Evolutionary conservation across 2,888 invertebrate genomes (phyloP), one percentile per base, ranked within the genome.

Genomic region (Pyrocoelia pectoralis): DNA sequence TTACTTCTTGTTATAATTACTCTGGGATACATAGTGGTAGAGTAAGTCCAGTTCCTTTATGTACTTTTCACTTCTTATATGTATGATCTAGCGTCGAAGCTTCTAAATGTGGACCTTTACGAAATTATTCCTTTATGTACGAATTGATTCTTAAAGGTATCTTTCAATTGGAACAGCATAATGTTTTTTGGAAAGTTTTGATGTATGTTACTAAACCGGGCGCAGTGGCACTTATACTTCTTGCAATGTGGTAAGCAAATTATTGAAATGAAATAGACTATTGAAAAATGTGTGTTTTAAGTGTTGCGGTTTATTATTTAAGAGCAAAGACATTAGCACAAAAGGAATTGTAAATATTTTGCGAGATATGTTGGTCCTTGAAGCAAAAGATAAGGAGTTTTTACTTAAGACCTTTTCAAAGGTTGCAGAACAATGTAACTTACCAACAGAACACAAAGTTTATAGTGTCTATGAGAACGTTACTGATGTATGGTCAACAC

Each of bases 301-400:
- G 89, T 65, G 86, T 87, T 65, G 76, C 78, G 13, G 87, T 88
- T 3, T 90, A 90, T 81, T 89, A 87, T 77, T 77, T 86, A 72
- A 83, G 88, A 0, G 88, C 88, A 0, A 84, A 85, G 58, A 86
- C 89, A 0, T 77, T 80, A 0, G 89, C 89, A 1, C 87, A 88
- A 73, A 82, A 53, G 81, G 84, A 52, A 86, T 87, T 84, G 88
- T 88, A 58, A 78, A 79, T 49, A 81, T 88, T 56, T 81, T 90
- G 65, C 83, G 88, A 0, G 85, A 86, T 57, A 88, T 90, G 88
- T 79, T 90, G 69, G 79, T 85, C 48, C 82, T 88, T 72, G 88
- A 89, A 72, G 86, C 89, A 0, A 86, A 86, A 73, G 91, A 91
- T 74, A 91, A 90, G 77, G 88, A 90, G 74, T 90, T 88, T 81